Conservation (phyloP, 2,797 vertebrate species). For the Peromyscus nudipes region DNA sequence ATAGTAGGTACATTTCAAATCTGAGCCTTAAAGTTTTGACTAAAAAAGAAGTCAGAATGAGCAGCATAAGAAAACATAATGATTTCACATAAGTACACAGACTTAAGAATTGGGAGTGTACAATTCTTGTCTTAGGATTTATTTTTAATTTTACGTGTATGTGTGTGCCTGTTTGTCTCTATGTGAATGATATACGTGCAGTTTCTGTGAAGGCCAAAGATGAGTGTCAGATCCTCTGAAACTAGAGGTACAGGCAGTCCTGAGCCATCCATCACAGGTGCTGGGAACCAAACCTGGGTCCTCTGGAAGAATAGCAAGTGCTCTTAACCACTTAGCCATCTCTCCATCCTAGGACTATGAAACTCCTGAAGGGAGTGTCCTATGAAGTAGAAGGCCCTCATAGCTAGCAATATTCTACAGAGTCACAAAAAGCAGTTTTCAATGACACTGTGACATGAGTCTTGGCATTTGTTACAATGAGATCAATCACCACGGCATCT, state of each 20-base stretch:
- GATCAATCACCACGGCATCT: background rate
- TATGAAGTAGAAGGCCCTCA: rapidly evolving
- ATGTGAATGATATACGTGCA: background rate
- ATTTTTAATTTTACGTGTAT: background rate
- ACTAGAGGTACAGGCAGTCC: background rate
- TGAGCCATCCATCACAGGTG: background rate
- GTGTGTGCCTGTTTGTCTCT: background rate
- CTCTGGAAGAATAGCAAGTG: background rate
- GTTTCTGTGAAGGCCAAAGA: background rate
- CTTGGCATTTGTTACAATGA: slow-evolving; percentile 28
- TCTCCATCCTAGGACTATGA: background rate
- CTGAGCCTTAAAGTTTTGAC: background rate
- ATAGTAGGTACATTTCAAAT: background rate
- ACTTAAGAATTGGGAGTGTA: background rate
- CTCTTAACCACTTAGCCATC: background rate
- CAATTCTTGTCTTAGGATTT: background rate
- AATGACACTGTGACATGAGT: background rate
- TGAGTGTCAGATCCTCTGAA: background rate
- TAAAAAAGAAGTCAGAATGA: background rate
- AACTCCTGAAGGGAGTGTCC: background rate
- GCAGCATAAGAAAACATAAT: background rate
- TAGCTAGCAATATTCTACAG: background rate
- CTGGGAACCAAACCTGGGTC: background rate
- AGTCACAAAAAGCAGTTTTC: background rate
- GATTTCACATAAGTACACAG: background rate